Conservation (phyloP, 2,888 invertebrate genomes). For the Poecilobothrus nobilitatus region DNA sequence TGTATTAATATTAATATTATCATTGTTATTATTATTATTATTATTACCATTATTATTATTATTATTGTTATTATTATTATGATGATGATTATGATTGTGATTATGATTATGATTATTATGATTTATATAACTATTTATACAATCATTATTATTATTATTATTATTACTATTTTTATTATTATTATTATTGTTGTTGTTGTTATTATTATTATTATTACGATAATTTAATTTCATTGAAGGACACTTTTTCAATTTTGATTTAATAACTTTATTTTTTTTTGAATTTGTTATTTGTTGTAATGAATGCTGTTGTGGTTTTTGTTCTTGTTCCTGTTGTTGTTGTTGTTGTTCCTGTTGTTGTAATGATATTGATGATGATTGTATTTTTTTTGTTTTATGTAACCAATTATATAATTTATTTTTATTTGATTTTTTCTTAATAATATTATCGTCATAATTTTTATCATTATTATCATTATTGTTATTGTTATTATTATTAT, state of each 20-base stretch:
- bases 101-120: neutral
- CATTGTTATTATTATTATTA: neutral
- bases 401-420: too few relatives aligned
- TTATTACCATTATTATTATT: neutral
- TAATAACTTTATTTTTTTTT: too few relatives aligned
- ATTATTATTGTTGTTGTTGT: neutral
- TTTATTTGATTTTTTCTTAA: slow-evolving; percentile 17
- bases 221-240: neutral
- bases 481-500: slow-evolving; percentile 24
- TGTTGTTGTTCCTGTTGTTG: too few relatives aligned
- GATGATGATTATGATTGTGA: neutral
- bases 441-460: slow-evolving; percentile 33
- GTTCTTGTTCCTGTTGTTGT: too few relatives aligned
- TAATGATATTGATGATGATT: too few relatives aligned
- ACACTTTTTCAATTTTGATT: too few relatives aligned
- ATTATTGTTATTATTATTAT: neutral
- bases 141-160: neutral
- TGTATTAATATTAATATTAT: neutral
- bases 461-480: slow-evolving; percentile 27
- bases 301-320: too few relatives aligned
- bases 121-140: neutral
- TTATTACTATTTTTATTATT: neutral
- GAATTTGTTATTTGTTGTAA: too few relatives aligned
- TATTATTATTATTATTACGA: slow-evolving; percentile 5
- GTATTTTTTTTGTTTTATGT: too few relatives aligned